These are phyloP conservation scores for Tricholauxania praeusta DNA, from an alignment of 2,888 invertebrate genomes.

Conservation along the genomic window DNA sequence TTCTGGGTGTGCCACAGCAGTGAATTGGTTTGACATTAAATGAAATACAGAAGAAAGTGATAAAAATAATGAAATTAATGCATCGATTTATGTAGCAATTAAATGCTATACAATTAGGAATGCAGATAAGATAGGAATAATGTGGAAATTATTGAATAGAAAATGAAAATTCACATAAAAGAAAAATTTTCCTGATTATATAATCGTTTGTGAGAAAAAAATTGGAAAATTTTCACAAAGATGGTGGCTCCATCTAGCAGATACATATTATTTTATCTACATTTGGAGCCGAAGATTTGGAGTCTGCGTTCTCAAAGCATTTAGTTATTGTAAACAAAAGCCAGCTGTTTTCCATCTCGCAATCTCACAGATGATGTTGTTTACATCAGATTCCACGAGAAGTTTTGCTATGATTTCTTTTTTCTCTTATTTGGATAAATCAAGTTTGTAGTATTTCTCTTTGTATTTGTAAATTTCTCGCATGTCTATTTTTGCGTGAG, in stretches of 20 bases:
- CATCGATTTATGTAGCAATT: slow-evolving; percentile 21
- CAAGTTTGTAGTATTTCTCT: neutral
- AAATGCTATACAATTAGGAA: slow-evolving; percentile 28
- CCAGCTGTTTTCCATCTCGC: slow-evolving; percentile 27
- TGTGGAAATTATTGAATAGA: neutral
- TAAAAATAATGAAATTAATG: slow-evolving; percentile 28
- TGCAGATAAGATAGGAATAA: slow-evolving; percentile 26
- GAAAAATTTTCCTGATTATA: slow-evolving; percentile 13
- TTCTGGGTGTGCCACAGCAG: slow-evolving; percentile 33
- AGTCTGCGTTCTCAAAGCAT: slow-evolving; percentile 59
- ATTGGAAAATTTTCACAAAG: slow-evolving; percentile 28
- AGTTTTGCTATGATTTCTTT: neutral
- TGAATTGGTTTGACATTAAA: slow-evolving; percentile 29
- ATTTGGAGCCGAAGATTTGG: slow-evolving; percentile 58
- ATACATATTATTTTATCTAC: slow-evolving; percentile 61
- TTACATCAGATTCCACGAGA: too few relatives aligned
- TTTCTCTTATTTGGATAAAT: neutral
- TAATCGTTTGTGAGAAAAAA: slow-evolving; percentile 25
- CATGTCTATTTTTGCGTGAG: slow-evolving; percentile 10
- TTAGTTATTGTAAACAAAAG: neutral
- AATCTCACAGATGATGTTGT: neutral
- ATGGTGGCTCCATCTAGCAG: slow-evolving; percentile 58
- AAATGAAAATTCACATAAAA: neutral
- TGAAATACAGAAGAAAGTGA: slow-evolving; percentile 32
- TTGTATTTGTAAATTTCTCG: too few relatives aligned